Evolutionary conservation across 2,113 vertebrate genomes (phyloP).

Genomic region (Anhinga rufa): DNA sequence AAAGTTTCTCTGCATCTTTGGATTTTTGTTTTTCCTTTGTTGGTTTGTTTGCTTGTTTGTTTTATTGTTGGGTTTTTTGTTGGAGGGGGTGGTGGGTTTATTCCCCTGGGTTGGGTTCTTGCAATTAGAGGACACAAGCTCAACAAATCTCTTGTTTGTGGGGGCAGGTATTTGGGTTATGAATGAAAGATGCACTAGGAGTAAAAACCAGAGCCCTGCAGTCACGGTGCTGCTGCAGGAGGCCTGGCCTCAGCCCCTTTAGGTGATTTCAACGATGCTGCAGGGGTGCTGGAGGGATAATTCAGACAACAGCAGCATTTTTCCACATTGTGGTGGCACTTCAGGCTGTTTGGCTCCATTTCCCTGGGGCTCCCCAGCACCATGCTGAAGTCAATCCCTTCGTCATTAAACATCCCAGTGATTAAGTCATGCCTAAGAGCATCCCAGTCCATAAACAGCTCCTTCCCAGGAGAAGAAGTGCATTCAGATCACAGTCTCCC

Average conservation of each 20-base stretch:
- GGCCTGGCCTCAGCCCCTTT: not conserved
- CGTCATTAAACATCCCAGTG: not conserved
- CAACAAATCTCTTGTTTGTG: not conserved
- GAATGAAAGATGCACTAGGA: not conserved
- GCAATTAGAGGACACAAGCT: not conserved
- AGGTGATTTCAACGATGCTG: not conserved
- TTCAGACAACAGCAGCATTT: not conserved
- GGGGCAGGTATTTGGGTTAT: not conserved
- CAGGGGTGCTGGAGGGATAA: not conserved
- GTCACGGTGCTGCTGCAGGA: not conserved
- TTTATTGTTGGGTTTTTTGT: not conserved
- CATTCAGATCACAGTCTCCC: not conserved
- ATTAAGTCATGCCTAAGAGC: not conserved
- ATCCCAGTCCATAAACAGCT: not conserved
- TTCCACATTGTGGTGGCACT: not conserved
- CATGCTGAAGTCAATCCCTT: not conserved
- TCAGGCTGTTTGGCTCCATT: not conserved
- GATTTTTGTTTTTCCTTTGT: not conserved
- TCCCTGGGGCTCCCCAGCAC: not conserved
- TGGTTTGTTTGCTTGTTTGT: no score
- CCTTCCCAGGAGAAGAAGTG: not conserved
- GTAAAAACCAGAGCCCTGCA: not conserved
- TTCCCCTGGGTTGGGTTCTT: not conserved
- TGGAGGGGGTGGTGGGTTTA: not conserved
- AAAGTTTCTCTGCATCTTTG: not conserved